These are phyloP conservation scores for Ophiodon elongatus DNA, from an alignment of 2,113 vertebrate species.

Conservation along the genomic window DNA sequence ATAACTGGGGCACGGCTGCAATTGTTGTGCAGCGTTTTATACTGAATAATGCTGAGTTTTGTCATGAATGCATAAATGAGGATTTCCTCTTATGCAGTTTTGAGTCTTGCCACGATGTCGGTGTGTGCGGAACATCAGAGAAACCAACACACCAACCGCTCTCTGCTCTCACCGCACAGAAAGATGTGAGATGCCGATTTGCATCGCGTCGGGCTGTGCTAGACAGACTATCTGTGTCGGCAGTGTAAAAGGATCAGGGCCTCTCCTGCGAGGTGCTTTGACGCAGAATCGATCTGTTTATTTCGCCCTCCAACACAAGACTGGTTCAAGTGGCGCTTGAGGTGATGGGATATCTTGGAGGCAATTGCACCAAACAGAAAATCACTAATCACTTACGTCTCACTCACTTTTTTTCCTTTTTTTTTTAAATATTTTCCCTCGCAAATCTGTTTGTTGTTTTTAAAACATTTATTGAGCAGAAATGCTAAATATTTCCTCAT, in stretches of 20 bases:
- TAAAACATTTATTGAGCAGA: neutral
- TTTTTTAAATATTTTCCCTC: constrained; percentile 3
- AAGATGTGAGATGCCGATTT: constrained; percentile 43
- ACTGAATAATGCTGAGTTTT: constrained; percentile 50
- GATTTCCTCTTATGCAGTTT: constrained; percentile 44
- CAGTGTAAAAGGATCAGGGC: neutral
- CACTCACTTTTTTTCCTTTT: too few relatives aligned
- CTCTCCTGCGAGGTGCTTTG: constrained; percentile 45
- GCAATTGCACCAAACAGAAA: constrained; percentile 49
- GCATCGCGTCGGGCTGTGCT: constrained; percentile 3
- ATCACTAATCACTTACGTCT: constrained; percentile 34
- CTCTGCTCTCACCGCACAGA: neutral
- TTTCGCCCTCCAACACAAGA: constrained; percentile 24
- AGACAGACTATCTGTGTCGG: constrained; percentile 16
- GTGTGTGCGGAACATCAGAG: neutral
- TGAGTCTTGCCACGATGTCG: constrained; percentile 3
- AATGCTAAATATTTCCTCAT: neutral
- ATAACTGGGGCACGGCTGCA: constrained; percentile 63
- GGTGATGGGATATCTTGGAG: constrained; percentile 22
- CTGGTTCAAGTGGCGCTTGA: constrained; percentile 41
- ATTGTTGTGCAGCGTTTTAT: constrained; percentile 61
- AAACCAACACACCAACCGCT: neutral
- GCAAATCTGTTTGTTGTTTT: neutral
- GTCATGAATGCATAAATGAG: constrained; percentile 45
- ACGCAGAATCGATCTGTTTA: constrained; percentile 71